phyloP scores from a whole-genome alignment of 2,797 vertebrate genomes.

The Phoebastria nigripes region DNA sequence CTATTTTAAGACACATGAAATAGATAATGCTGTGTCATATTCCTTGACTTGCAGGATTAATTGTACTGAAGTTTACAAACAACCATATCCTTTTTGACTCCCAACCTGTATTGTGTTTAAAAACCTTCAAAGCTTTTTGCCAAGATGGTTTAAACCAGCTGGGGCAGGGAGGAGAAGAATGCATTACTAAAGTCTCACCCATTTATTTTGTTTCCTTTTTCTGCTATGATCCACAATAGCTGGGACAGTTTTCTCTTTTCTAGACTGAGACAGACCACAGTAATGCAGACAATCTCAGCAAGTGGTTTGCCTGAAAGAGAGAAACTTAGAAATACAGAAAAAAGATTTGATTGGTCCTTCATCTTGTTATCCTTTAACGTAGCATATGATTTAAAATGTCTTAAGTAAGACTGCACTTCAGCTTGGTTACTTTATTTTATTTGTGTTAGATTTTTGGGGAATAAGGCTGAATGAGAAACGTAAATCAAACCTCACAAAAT shows the following conservation, averaged over 20 bases:
- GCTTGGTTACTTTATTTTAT: background rate
- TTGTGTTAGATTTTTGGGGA: background rate
- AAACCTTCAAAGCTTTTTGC: constrained; percentile 28
- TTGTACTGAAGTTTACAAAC: constrained; percentile 42
- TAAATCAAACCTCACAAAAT: background rate
- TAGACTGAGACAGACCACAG: constrained; percentile 61
- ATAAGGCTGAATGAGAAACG: background rate
- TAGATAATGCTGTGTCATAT: background rate
- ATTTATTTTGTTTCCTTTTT: constrained; percentile 54
- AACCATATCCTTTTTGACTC: constrained; percentile 61
- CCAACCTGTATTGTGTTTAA: constrained; percentile 14
- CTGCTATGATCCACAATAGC: constrained; percentile 42
- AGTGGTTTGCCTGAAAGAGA: constrained; percentile 47
- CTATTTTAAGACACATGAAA: constrained; percentile 48
- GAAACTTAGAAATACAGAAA: constrained; percentile 24
- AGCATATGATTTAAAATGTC: background rate
- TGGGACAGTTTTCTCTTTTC: constrained; percentile 59
- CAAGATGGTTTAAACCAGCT: constrained; percentile 24
- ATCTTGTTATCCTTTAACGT: background rate
- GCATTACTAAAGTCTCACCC: constrained; percentile 35
- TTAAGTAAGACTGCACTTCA: background rate
- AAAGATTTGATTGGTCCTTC: background rate
- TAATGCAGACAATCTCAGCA: constrained; percentile 60
- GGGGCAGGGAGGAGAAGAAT: background rate
- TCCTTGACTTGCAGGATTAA: constrained; percentile 13